Conservation (phyloP, 2,888 invertebrate species). For the Teinopalpus imperialis region DNA sequence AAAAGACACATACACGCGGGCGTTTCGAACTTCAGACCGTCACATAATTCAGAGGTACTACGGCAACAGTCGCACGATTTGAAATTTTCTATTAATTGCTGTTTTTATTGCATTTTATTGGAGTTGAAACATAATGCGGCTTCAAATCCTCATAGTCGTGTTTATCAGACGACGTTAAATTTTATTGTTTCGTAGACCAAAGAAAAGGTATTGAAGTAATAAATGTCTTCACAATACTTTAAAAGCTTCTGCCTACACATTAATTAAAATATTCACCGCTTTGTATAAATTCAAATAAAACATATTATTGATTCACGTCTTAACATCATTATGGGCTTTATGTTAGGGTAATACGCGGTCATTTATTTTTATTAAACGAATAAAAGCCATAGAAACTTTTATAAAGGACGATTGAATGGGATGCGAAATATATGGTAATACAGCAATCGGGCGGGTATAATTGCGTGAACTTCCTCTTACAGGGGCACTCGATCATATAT, state of each 20-base stretch:
- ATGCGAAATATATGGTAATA: constrained; percentile 74
- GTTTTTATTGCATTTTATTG: constrained; percentile 62
- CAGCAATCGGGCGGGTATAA: constrained; percentile 51
- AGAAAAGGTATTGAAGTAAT: constrained; percentile 28
- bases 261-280: constrained; percentile 10
- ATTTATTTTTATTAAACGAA: constrained; percentile 68
- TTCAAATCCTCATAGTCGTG: constrained; percentile 53
- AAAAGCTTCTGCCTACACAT: constrained; percentile 16
- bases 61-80: constrained; percentile 58
- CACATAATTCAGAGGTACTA: constrained; percentile 60
- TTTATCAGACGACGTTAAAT: constrained; percentile 47
- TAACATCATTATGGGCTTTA: constrained; percentile 25
- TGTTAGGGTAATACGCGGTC: constrained; percentile 44
- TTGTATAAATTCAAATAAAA: constrained; percentile 1
- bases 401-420: constrained; percentile 60
- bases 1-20: constrained; percentile 47
- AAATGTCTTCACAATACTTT: constrained; percentile 19
- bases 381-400: constrained; percentile 64
- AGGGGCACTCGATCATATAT: constrained; percentile 58
- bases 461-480: constrained; percentile 67
- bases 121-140: constrained; percentile 50
- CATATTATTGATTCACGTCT: constrained; percentile 20
- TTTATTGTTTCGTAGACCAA: constrained; percentile 42
- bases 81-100: constrained; percentile 72
- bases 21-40: constrained; percentile 38